Base-by-base conservation (phyloP, 2,113 vertebrate species). In the Corynorhinus townsendii region DNA sequence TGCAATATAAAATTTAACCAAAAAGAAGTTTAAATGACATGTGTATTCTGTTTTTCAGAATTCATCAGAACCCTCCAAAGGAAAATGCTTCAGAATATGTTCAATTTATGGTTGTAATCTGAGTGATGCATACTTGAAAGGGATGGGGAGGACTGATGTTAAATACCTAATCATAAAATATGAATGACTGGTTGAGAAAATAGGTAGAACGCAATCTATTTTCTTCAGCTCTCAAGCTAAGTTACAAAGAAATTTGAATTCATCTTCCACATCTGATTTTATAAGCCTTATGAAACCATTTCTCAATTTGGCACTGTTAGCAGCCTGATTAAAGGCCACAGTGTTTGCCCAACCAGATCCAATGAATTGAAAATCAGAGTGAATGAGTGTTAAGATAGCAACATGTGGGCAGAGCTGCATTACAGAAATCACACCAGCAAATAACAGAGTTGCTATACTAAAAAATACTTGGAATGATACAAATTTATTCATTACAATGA, bases 231-330 rank as follows among this genome's bases (percentile, higher is more conserved):
- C 33, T 68, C 14, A 73, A 72, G 75, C 30, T 82, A 89, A 91
- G 79, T 83, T 91, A 43, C 91, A 90, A 94, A 45, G 69, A 90
- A 93, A 93, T 93, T 95, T 84, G 80, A 94, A 92, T 82, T 93
- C 59, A n/a, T 91, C 73, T 43, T 28, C 35, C 24, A 88, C 38
- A 56, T 96, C 40, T 94, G 93, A 95, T 87, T 91, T 87, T 76
- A 84, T 73, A 95, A 94, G 20, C 4, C 68, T 94, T 88, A 28
- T 47, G 87, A 88, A 93, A 28, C 22, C 26, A 54, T 93, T 91
- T 97, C 40, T 97, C 80, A 84, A 68, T 89, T 91, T 97, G 92
- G 66, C 19, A 71, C 56, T 28, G 77, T 96, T 90, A 91, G 66
- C 43, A 96, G 75, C 19, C n/a, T 91, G 56, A 73, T 38, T 80